phyloP scores from a whole-genome alignment of 2,797 vertebrate genomes.

The Onychomys leucogaster region DNA sequence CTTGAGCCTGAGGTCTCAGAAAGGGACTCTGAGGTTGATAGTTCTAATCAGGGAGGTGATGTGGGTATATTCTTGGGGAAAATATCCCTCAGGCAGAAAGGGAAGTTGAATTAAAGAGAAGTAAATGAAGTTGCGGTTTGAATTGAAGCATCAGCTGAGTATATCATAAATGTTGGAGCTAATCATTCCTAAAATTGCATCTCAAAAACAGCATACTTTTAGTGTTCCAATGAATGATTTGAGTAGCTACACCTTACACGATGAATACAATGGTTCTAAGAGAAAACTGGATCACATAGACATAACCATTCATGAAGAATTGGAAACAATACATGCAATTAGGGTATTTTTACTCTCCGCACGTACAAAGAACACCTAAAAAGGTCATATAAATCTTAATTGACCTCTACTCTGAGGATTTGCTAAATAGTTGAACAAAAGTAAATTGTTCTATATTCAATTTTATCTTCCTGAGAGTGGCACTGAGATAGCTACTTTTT shows the following conservation, averaged over 20 bases:
- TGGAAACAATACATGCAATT: not conserved
- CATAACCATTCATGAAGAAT: not conserved
- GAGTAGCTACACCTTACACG: not conserved
- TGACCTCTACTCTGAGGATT: not conserved
- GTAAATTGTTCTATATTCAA: not conserved
- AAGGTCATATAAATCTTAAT: not conserved
- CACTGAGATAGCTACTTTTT: not conserved
- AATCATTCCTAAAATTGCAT: constrained; percentile 11
- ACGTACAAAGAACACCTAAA: not conserved
- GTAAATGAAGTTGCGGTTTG: not conserved
- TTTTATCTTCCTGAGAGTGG: not conserved
- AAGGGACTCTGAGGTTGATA: not conserved
- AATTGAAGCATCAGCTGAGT: not conserved
- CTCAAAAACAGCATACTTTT: not conserved
- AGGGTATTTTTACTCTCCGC: not conserved
- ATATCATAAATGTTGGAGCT: not conserved
- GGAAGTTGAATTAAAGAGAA: not conserved
- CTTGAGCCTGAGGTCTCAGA: not conserved
- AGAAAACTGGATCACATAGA: not conserved
- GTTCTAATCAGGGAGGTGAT: not conserved
- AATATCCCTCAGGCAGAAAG: not conserved
- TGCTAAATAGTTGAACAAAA: not conserved
- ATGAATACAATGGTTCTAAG: not conserved
- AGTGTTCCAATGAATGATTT: not conserved
- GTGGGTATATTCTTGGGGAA: not conserved